Percentiles rank a stretch among this genome's conserved stretches.
phyloP scores from a whole-genome alignment of 2,113 vertebrate species.

The Bubo bubo region DNA sequence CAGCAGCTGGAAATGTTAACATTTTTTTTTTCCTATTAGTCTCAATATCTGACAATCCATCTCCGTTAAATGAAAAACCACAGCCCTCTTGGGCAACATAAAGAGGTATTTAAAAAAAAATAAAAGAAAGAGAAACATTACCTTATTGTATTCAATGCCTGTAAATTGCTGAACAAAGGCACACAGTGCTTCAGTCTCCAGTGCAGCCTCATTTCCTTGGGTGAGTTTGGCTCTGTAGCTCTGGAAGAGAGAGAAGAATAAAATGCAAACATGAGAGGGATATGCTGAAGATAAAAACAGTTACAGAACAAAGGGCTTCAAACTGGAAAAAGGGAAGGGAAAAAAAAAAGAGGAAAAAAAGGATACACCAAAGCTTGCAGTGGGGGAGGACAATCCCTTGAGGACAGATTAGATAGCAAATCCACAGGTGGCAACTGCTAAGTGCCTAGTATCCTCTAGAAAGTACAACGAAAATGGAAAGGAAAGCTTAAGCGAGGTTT shows the following conservation, averaged over 20 bases:
- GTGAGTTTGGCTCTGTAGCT: slow-evolving; percentile 90
- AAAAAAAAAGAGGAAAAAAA: background rate
- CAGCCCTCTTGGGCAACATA: background rate
- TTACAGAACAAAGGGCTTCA: background rate
- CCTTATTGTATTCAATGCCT: slow-evolving; percentile 84
- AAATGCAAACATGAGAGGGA: fast-evolving
- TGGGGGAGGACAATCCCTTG: background rate
- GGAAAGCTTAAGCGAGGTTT: background rate
- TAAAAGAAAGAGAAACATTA: slow-evolving; percentile 12
- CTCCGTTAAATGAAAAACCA: background rate
- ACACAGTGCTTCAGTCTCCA: slow-evolving; percentile 89
- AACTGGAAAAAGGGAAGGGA: background rate
- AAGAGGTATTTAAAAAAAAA: background rate
- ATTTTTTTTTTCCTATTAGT: background rate
- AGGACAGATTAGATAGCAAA: background rate
- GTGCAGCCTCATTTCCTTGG: slow-evolving; percentile 86
- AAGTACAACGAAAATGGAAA: background rate
- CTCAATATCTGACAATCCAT: background rate
- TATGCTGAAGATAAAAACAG: background rate
- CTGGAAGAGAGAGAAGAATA: slow-evolving; percentile 60
- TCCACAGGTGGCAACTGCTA: background rate
- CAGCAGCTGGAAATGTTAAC: slow-evolving; percentile 77
- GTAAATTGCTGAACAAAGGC: slow-evolving; percentile 93
- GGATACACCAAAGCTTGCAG: background rate
- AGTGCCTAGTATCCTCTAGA: background rate